These are phyloP conservation scores for Centruroides vittatus DNA, from an alignment of 1,140 invertebrate species.

Conservation along the genomic window DNA sequence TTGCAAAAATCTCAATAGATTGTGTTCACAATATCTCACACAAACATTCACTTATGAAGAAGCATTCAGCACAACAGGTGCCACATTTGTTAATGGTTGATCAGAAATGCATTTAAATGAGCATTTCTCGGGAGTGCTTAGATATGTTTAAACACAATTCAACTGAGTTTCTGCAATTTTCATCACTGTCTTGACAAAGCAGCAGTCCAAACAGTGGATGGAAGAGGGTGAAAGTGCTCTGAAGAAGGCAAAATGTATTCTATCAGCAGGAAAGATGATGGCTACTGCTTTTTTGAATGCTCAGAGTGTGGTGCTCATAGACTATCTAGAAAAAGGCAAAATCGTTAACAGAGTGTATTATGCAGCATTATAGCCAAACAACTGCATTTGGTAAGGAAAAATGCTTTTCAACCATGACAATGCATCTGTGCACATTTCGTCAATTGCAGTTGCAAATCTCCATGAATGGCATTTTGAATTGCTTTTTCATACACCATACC, in stretches of 20 bases:
- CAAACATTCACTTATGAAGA: too few relatives aligned
- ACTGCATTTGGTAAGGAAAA: not conserved
- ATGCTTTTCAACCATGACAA: constrained; percentile 6
- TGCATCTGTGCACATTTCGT: not conserved
- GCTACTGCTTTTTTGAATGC: constrained; percentile 21
- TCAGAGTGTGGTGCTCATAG: constrained; percentile 16
- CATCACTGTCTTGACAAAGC: constrained; percentile 26
- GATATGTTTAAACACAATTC: constrained; percentile 1
- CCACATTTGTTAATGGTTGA: not conserved
- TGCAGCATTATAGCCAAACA: constrained; percentile 9
- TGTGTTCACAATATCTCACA: too few relatives aligned
- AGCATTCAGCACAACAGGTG: not conserved
- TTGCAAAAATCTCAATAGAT: too few relatives aligned
- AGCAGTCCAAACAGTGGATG: constrained; percentile 25
- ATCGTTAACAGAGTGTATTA: constrained; percentile 12
- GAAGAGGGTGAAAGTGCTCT: constrained; percentile 15
- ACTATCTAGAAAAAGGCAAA: constrained; percentile 15
- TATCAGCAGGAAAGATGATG: constrained; percentile 24
- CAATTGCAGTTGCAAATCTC: not conserved
- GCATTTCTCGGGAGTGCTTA: constrained; percentile 13
- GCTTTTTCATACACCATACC: constrained; percentile 24
- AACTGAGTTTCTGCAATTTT: constrained; percentile 21
- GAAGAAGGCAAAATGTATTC: constrained; percentile 26
- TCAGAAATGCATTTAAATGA: not conserved
- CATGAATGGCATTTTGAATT: not conserved